Percentiles rank a stretch among this genome's conserved stretches.
Conservation (phyloP, 2,113 vertebrate species). For the Spea multiplicata region DNA sequence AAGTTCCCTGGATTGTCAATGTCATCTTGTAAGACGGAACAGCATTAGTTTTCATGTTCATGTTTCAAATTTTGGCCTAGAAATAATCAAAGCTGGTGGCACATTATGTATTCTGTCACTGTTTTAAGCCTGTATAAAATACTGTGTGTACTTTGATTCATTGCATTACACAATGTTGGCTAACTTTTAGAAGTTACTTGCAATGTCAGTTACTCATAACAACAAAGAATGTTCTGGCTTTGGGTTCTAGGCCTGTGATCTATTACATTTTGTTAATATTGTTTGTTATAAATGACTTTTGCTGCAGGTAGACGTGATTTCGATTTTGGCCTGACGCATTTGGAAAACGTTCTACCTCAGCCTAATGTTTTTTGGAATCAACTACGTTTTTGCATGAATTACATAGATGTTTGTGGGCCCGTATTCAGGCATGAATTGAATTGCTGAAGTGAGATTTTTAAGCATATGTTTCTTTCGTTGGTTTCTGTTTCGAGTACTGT, state of each 20-base stretch:
- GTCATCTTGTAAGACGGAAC: too few relatives aligned
- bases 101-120: too few relatives aligned
- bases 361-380: background rate
- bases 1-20: too few relatives aligned
- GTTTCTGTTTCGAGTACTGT: background rate
- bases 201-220: background rate
- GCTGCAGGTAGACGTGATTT: background rate
- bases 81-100: too few relatives aligned
- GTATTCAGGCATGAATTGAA: background rate
- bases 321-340: background rate
- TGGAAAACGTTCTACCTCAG: background rate
- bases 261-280: background rate
- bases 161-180: background rate
- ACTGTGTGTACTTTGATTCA: background rate
- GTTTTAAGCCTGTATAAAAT: too few relatives aligned
- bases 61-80: too few relatives aligned
- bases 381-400: background rate
- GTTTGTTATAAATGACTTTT: background rate
- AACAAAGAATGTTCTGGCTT: background rate
- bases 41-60: too few relatives aligned
- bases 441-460: background rate
- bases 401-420: background rate
- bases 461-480: background rate
- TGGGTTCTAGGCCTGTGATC: background rate
- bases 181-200: slow-evolving; percentile 1